Conservation (phyloP, 2,797 vertebrate species). For the Holocentrus rufus region DNA sequence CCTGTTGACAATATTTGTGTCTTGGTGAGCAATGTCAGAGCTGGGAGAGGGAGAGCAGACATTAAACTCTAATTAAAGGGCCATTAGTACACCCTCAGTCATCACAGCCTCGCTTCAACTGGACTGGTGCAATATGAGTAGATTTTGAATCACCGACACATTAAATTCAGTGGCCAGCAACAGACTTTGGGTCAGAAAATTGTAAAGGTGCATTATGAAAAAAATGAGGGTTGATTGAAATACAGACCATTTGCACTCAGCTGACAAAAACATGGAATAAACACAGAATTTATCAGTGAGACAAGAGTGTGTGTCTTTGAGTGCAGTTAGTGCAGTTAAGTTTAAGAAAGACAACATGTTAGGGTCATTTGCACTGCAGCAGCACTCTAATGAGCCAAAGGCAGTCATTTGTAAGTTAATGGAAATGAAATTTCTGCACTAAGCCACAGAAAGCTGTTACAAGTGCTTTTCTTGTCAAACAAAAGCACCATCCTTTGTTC, state of each 20-base stretch:
- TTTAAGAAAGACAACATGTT: slow-evolving; percentile 32
- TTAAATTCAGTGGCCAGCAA: neutral
- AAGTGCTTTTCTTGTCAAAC: slow-evolving; percentile 40
- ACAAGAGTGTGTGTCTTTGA: too few species aligned
- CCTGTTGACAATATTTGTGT: slow-evolving; percentile 10
- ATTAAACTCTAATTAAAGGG: slow-evolving; percentile 69
- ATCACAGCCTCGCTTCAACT: slow-evolving; percentile 5
- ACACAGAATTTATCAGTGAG: too few species aligned
- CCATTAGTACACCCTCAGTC: slow-evolving; percentile 51
- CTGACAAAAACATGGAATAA: too few species aligned
- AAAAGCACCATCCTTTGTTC: slow-evolving; percentile 37
- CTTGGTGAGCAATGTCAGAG: neutral
- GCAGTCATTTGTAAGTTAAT: slow-evolving; percentile 77
- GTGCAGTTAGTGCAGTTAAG: slow-evolving; percentile 52
- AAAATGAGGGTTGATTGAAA: too few species aligned
- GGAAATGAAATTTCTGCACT: slow-evolving; percentile 68
- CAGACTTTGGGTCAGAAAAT: neutral
- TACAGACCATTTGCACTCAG: too few species aligned
- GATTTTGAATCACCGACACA: slow-evolving; percentile 41
- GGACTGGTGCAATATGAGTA: slow-evolving; percentile 44
- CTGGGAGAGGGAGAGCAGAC: slow-evolving; percentile 54
- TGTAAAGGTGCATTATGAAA: too few species aligned
- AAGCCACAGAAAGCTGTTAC: slow-evolving; percentile 51
- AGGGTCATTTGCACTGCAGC: slow-evolving; percentile 54
- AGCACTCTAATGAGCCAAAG: slow-evolving; percentile 68